phyloP scores from a whole-genome alignment of 2,113 vertebrate species.

The Mustela lutreola region DNA sequence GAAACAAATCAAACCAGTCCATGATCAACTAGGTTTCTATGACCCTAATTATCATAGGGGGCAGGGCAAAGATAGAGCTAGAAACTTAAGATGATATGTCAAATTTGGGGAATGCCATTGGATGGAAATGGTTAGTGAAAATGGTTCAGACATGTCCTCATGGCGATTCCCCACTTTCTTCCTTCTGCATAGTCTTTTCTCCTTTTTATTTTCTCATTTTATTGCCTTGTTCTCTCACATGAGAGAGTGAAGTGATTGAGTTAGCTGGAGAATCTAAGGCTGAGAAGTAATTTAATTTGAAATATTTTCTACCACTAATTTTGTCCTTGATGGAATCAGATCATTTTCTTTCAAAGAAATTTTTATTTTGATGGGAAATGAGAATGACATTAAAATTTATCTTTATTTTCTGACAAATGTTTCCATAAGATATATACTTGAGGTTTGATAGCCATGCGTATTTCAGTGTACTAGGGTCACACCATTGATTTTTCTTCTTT shows the following conservation, averaged over 20 bases:
- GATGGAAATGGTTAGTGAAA: neutral
- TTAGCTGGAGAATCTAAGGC: neutral
- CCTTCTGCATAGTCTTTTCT: neutral
- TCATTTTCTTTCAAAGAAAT: neutral
- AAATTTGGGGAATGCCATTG: neutral
- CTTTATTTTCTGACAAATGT: neutral
- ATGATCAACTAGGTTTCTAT: neutral
- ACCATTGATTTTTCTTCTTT: neutral
- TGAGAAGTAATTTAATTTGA: neutral
- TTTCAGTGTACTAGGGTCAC: neutral
- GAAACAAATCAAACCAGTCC: neutral
- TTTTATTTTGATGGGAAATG: neutral
- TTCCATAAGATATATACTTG: neutral
- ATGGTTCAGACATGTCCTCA: neutral
- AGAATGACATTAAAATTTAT: neutral
- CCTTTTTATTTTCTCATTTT: neutral
- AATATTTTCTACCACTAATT: neutral
- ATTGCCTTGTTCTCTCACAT: neutral
- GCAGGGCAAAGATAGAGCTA: neutral
- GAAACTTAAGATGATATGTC: neutral
- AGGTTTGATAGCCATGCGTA: neutral
- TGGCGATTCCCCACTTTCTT: neutral
- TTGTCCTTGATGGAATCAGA: neutral
- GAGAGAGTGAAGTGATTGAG: neutral
- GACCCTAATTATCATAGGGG: neutral